phyloP scores from a whole-genome alignment of 2,797 vertebrate species.

The Loriculus beryllinus region DNA sequence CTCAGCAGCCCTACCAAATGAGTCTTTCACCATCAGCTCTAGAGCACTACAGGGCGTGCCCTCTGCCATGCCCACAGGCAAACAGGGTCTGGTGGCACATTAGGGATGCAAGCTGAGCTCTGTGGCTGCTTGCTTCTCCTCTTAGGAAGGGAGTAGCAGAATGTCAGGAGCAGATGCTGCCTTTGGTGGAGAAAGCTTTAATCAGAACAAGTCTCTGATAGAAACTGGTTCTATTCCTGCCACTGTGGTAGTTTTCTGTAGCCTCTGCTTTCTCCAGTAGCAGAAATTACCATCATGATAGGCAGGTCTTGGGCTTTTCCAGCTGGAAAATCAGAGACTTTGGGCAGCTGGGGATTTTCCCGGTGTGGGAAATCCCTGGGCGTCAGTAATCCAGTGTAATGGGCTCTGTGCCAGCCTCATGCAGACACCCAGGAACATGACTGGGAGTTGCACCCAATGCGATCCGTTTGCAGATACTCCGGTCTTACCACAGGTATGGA shows the following conservation, averaged over 20 bases:
- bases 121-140: neutral
- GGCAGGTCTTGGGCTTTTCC: neutral
- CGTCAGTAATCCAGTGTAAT: neutral
- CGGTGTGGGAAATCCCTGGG: neutral
- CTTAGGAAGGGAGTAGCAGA: neutral
- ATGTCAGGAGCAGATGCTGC: neutral
- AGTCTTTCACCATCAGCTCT: neutral
- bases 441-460: neutral
- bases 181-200: neutral
- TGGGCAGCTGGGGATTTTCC: neutral
- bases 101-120: neutral
- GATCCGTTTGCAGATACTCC: neutral
- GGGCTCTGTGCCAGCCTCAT: neutral
- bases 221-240: neutral
- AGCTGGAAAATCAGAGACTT: neutral
- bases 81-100: fast-evolving
- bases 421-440: neutral
- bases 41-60: neutral
- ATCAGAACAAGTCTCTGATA: neutral
- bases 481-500: neutral
- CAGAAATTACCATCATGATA: neutral
- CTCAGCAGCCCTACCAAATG: neutral
- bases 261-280: neutral
- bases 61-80: neutral
- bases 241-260: neutral